phyloP scores from a whole-genome alignment of 92 coral and sea anemone species.

The Siderastrea siderea region DNA sequence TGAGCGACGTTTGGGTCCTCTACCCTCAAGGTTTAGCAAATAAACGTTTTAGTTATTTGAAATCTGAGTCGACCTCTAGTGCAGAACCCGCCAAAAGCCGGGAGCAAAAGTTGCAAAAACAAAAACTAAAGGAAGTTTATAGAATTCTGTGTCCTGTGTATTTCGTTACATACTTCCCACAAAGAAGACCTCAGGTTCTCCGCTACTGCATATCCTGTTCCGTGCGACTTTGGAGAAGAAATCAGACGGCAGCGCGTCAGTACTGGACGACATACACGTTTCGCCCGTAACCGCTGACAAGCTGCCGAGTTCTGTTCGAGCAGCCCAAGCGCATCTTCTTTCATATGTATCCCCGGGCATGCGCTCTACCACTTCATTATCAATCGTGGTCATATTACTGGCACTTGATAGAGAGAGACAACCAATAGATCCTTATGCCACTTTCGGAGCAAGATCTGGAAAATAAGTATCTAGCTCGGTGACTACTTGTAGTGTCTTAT shows the following conservation, averaged over 20 bases:
- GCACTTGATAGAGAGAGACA: not conserved
- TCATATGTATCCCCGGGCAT: not conserved
- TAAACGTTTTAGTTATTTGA: too few species aligned
- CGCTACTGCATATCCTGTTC: too few species aligned
- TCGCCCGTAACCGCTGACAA: not conserved
- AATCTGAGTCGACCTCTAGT: too few species aligned
- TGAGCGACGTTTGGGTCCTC: too few species aligned
- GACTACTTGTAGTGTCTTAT: too few species aligned
- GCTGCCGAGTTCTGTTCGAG: not conserved
- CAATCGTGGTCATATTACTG: not conserved
- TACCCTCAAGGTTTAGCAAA: too few species aligned
- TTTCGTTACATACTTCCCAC: not conserved
- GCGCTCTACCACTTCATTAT: constrained; percentile 1
- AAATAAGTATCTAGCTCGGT: not conserved
- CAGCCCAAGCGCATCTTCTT: constrained; percentile 4
- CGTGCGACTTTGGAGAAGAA: too few species aligned
- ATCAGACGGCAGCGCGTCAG: not conserved
- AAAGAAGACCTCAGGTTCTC: not conserved
- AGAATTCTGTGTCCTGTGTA: not conserved
- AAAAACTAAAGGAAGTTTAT: too few species aligned
- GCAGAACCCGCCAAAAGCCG: too few species aligned
- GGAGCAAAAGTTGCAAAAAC: too few species aligned
- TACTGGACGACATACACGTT: not conserved
- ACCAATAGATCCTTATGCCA: not conserved
- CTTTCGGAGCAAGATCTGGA: not conserved